Percentiles rank a stretch among this genome's conserved stretches.
Evolutionary conservation across 2,113 vertebrate genomes (phyloP).

Genomic region (Bufo gargarizans): DNA sequence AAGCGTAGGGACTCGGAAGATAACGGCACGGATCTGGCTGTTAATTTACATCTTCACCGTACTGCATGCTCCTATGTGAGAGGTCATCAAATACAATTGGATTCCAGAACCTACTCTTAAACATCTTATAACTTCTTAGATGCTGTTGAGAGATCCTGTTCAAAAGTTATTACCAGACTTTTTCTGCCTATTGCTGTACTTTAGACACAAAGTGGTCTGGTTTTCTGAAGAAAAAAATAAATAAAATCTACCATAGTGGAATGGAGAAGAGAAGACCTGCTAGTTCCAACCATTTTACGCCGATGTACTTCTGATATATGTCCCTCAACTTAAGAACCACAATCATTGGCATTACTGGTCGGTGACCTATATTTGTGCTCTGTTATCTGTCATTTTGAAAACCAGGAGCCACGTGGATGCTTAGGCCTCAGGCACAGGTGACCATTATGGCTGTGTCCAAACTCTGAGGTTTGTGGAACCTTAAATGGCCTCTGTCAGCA

Average conservation of each 20-base stretch:
- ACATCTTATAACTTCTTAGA: not conserved
- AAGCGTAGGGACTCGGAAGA: not conserved
- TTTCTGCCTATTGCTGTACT: not conserved
- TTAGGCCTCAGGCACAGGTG: too few relatives aligned
- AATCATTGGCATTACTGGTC: not conserved
- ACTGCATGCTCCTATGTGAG: not conserved
- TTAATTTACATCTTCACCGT: conserved; percentile 6
- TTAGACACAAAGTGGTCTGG: not conserved
- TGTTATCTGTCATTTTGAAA: too few relatives aligned
- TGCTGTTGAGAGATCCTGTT: not conserved
- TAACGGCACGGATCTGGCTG: not conserved
- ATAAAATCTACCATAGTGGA: not conserved
- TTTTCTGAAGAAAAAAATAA: too few relatives aligned
- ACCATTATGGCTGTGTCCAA: too few relatives aligned
- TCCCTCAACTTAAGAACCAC: not conserved
- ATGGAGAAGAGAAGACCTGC: not conserved
- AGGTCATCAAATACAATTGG: not conserved
- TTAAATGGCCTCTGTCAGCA: too few relatives aligned
- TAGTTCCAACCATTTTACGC: not conserved
- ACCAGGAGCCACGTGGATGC: too few relatives aligned
- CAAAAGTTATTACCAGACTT: not conserved
- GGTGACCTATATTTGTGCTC: not conserved
- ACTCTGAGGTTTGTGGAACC: too few relatives aligned
- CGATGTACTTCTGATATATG: not conserved
- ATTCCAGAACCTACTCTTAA: not conserved